Evolutionary conservation across 2,113 vertebrate genomes (phyloP).

Genomic region (Stegostoma tigrinum): DNA sequence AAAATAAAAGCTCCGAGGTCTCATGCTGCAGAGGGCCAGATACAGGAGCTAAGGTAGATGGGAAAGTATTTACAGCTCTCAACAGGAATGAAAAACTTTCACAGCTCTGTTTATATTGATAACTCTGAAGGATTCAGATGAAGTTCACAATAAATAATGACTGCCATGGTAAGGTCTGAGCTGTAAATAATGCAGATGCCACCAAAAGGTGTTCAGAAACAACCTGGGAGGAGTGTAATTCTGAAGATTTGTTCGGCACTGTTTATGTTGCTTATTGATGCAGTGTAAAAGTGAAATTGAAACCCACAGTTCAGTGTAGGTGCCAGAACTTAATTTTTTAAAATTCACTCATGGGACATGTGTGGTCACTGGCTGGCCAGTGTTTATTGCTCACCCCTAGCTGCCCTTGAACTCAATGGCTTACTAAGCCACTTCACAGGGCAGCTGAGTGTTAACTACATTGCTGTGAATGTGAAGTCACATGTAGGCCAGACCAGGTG

Average conservation of each 20-base stretch:
- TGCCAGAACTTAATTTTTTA: neutral
- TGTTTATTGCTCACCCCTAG: too few species aligned
- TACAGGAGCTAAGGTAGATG: too few species aligned
- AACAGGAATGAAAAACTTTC: neutral
- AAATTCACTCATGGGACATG: too few species aligned
- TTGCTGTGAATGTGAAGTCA: too few species aligned
- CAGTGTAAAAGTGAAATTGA: neutral
- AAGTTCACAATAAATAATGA: neutral
- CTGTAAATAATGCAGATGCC: neutral
- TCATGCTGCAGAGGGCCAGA: neutral
- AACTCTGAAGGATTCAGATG: neutral
- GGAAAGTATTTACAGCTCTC: neutral
- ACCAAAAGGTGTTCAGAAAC: neutral
- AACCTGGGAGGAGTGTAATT: neutral
- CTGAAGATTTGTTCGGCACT: neutral
- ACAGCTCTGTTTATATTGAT: neutral
- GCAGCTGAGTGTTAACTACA: too few species aligned
- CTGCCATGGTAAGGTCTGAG: neutral
- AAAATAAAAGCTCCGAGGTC: neutral
- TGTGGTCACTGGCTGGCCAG: too few species aligned
- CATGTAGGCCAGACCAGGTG: too few species aligned
- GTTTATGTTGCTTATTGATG: neutral
- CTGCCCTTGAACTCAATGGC: too few species aligned
- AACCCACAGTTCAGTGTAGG: neutral
- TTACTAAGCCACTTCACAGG: too few species aligned